A percentile compares a stretch with the other conserved stretches of the same genome.
Conservation (phyloP, 1,140 invertebrate genomes). For the Laupala kohalensis region DNA sequence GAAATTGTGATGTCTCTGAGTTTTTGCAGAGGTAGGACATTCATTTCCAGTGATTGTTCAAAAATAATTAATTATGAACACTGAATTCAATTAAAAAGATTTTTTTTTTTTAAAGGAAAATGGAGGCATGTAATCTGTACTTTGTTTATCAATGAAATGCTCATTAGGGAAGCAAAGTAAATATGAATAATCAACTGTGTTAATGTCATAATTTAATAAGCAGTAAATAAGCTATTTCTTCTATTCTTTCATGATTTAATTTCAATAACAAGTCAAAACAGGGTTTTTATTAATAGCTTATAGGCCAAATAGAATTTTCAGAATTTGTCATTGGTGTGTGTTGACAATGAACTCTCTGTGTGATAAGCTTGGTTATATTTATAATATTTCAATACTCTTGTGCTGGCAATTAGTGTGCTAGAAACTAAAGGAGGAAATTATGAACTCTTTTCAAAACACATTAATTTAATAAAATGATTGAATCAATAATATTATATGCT, state of each 20-base stretch:
- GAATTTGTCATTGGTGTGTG: not conserved
- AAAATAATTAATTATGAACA: not conserved
- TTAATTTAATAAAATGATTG: not conserved
- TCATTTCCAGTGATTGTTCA: not conserved
- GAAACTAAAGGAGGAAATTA: not conserved
- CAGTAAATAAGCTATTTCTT: too few relatives aligned
- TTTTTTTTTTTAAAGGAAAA: too few relatives aligned
- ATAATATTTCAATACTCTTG: not conserved
- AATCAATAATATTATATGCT: not conserved
- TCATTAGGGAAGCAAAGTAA: not conserved
- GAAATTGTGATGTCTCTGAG: not conserved
- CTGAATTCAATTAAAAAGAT: too few relatives aligned
- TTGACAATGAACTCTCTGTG: not conserved
- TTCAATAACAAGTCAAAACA: not conserved
- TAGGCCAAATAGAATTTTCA: not conserved
- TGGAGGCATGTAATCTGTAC: not conserved
- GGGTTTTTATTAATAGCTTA: not conserved
- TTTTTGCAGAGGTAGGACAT: too few relatives aligned
- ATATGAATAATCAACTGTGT: not conserved
- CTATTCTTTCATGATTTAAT: not conserved
- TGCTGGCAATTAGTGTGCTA: not conserved
- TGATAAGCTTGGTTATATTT: not conserved
- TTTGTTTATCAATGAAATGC: not conserved
- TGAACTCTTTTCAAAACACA: not conserved
- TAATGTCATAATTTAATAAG: not conserved